Evolutionary conservation across 2,888 invertebrate species (phyloP).

Genomic region (Zootermopsis nevadensis): DNA sequence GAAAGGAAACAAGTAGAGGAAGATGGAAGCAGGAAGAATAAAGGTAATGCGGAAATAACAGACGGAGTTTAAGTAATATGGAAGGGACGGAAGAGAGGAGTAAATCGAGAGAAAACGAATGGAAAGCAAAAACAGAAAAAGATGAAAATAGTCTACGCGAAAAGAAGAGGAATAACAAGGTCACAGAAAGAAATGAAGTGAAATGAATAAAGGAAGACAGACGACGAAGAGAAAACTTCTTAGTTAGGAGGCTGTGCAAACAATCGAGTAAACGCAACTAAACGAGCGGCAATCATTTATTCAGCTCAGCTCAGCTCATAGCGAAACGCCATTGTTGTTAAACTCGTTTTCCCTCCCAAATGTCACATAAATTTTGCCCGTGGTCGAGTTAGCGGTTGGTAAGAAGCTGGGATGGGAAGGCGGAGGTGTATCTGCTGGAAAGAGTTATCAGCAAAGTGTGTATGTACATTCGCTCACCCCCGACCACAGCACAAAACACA

Average conservation of each 20-base stretch:
- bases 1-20: too few relatives aligned
- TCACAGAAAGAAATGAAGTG: too few relatives aligned
- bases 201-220: too few relatives aligned
- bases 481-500: constrained; percentile 1
- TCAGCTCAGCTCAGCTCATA: neutral
- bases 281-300: constrained; percentile 22
- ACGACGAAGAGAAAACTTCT: neutral
- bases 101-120: too few relatives aligned
- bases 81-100: too few relatives aligned
- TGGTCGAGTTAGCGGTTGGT: neutral
- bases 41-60: too few relatives aligned
- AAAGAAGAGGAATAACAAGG: too few relatives aligned
- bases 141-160: too few relatives aligned
- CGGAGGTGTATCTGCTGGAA: constrained; percentile 8
- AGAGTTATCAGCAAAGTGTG: constrained; percentile 27
- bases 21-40: too few relatives aligned
- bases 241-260: neutral
- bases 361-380: constrained; percentile 26
- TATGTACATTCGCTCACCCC: neutral
- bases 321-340: constrained; percentile 35
- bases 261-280: constrained; percentile 21
- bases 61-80: too few relatives aligned
- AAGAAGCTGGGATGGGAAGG: neutral
- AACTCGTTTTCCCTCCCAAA: constrained; percentile 34
- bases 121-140: too few relatives aligned